Percentiles rank a stretch among this genome's conserved stretches.
These are phyloP conservation scores for Syngnathus scovelli DNA, from an alignment of 2,113 vertebrate species.

Conservation along the genomic window DNA sequence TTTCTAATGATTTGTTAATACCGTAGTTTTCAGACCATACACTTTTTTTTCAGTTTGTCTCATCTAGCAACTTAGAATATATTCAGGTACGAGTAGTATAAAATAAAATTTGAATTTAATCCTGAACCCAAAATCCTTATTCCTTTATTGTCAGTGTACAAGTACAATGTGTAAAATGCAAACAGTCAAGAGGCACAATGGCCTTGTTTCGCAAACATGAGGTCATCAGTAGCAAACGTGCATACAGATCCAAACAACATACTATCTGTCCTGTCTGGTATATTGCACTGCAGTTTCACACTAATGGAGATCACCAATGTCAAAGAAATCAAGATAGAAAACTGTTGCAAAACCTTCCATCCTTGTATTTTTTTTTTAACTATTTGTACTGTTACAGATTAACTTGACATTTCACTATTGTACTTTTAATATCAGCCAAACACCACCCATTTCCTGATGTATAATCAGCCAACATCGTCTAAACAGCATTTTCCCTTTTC, in stretches of 20 bases:
- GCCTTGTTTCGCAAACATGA: conserved; percentile 1
- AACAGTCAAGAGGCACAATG: conserved; percentile 13
- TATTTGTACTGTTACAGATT: neutral
- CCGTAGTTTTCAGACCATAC: too few species aligned
- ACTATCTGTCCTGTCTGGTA: neutral
- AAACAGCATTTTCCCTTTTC: conserved; percentile 43
- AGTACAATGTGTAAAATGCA: conserved; percentile 11
- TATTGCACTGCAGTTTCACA: neutral
- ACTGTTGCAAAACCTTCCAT: neutral
- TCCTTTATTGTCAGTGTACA: neutral
- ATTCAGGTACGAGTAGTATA: too few species aligned
- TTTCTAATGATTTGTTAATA: too few species aligned
- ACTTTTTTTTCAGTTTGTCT: too few species aligned
- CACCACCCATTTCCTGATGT: conserved; percentile 36
- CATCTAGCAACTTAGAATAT: too few species aligned
- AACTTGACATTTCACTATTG: neutral
- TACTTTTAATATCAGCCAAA: neutral
- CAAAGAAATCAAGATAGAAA: neutral
- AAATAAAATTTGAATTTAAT: too few species aligned
- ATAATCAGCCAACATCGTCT: conserved; percentile 44
- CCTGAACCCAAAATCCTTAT: too few species aligned
- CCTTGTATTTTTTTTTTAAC: neutral
- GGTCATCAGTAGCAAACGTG: conserved; percentile 4
- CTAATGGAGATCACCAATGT: neutral
- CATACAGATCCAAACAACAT: neutral